Evolutionary conservation across 2,888 invertebrate species (phyloP), one percentile per base, ranked within the genome.

Genomic region (Tupiocoris notatus): DNA sequence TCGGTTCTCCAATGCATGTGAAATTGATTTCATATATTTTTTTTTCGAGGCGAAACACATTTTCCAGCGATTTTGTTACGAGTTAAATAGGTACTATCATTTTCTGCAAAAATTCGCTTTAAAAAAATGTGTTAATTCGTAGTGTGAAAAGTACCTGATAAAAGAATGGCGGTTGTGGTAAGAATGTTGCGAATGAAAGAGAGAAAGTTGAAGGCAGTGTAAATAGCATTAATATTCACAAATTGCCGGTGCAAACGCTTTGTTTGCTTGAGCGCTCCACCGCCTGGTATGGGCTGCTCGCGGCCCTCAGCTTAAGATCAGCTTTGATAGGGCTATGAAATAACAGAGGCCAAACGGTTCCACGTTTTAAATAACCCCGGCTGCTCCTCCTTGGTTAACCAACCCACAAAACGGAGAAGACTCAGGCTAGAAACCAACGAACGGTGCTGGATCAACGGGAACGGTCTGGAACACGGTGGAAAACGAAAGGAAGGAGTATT

Each of bases 181-280:
- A 39, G 39, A 12, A 39, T 39, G 39, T 7, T 7, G 39, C 39
- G 39, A 39, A 12, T 3, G 39, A 12, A 12, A 39, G 39, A 39
- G 39, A 39, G 39, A 39, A 39, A 39, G 39, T 12, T 12, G 39
- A 12, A 7, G 12, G 6, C 61, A 73, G 73, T 62, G 73, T 63
- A 73, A 73, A 73, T 73, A 73, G 73, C 73, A 73, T 73, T 73
- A 73, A 73, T 73, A 73, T 73, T 73, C 73, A 73, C 73, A 73
- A 73, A 73, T 73, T 73, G 73, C 73, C 61, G 73, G 20, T 39
- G 63, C 73, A 62, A 73, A 73, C 63, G 73, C 73, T 73, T 61
- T 73, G 62, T 73, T 73, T 73, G 73, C 73, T 61, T 62, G 73
- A 39, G 62, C 12, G 59, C n/a, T 59, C 59, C n/a, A 20, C 59